Evolutionary conservation across 2,113 vertebrate genomes (phyloP).

Genomic region (Amblyornis subalaris): DNA sequence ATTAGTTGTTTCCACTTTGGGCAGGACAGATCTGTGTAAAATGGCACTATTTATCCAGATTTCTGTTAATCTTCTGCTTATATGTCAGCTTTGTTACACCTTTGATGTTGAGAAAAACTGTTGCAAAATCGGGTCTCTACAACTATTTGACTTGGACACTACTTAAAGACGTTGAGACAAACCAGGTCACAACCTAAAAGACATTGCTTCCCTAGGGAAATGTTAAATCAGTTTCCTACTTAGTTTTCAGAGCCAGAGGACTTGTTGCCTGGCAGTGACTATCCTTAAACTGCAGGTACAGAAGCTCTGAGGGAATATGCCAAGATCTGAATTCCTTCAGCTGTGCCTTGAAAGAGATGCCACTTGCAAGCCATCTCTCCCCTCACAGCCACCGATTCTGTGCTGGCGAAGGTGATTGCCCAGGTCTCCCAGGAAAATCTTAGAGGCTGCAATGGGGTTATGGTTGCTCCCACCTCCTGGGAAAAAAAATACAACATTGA

Average conservation of each 20-base stretch:
- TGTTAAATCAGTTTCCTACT: not conserved
- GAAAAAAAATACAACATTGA: not conserved
- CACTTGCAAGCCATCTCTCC: not conserved
- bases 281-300: not conserved
- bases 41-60: not conserved
- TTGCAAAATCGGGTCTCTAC: not conserved
- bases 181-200: not conserved
- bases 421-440: not conserved
- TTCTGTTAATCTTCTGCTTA: not conserved
- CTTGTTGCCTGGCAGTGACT: not conserved
- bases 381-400: not conserved
- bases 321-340: not conserved
- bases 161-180: not conserved
- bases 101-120: not conserved
- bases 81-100: not conserved
- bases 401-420: not conserved
- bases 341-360: fast-evolving
- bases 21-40: not conserved
- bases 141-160: not conserved
- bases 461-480: not conserved
- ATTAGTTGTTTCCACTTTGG: not conserved
- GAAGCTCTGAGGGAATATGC: not conserved
- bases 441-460: not conserved
- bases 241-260: not conserved
- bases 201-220: not conserved